Percentiles rank a stretch among this genome's conserved stretches.
Evolutionary conservation across 2,888 invertebrate genomes (phyloP).

Genomic region (Allophyes oxyacanthae): DNA sequence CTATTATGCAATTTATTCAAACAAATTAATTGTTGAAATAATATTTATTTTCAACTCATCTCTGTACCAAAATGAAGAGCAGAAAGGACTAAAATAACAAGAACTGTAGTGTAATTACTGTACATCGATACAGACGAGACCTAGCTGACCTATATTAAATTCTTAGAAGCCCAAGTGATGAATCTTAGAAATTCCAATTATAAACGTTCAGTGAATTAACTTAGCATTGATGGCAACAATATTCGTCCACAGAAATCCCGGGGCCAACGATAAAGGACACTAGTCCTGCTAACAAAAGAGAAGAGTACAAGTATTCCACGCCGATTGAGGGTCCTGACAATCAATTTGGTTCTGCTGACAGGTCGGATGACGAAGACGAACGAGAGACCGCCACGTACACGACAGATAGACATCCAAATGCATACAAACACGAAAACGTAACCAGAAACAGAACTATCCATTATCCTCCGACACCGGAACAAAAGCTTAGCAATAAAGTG

Average conservation of each 20-base stretch:
- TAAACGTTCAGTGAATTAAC: slow-evolving; percentile 2
- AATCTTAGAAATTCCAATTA: slow-evolving; percentile 9
- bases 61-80: too few relatives aligned
- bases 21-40: too few relatives aligned
- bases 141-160: slow-evolving; percentile 10
- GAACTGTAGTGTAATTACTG: slow-evolving; percentile 5
- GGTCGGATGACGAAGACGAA: slow-evolving; percentile 91
- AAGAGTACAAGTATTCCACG: slow-evolving; percentile 86
- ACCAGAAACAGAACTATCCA: slow-evolving; percentile 70
- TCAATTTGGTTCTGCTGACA: slow-evolving; percentile 92
- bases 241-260: slow-evolving; percentile 91
- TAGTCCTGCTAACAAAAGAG: slow-evolving; percentile 87
- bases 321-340: slow-evolving; percentile 90
- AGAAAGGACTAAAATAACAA: too few relatives aligned
- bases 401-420: slow-evolving; percentile 50
- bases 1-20: too few relatives aligned
- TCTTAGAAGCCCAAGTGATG: slow-evolving; percentile 3
- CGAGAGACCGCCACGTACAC: slow-evolving; percentile 66
- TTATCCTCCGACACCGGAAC: slow-evolving; percentile 67
- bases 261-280: slow-evolving; percentile 90
- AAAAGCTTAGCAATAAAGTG: slow-evolving; percentile 82
- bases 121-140: slow-evolving; percentile 11
- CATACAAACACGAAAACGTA: slow-evolving; percentile 59
- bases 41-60: too few relatives aligned
- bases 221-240: slow-evolving; percentile 25